Evolutionary conservation across 1,140 invertebrate genomes (phyloP), one percentile per base, ranked within the genome.

Genomic region (Panulirus ornatus): DNA sequence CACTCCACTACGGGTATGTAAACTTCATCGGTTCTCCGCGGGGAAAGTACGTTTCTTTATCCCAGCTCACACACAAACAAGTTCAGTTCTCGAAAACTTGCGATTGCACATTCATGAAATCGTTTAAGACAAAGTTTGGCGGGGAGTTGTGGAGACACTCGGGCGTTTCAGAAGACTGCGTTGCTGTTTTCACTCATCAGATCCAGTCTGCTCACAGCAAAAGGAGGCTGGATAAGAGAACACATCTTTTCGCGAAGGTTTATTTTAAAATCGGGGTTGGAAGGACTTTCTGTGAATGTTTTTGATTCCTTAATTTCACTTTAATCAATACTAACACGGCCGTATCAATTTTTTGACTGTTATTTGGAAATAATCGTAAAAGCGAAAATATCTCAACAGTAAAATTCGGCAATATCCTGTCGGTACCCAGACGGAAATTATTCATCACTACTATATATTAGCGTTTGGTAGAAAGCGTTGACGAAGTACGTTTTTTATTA

Each of bases 351-450:
- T 30, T 1, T 6, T 6, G 1, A 0, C n/a, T 66, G n/a, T 66
- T 66, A 27, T 66, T 27, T 5, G 0, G 5, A 27, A 66, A 66
- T 42, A 22, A 22, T 78, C 1, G 44, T 44, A 87, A 78, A 42
- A 87, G 73, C 85, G 73, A 90, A 90, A 83, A 83, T 90, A 75
- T 83, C 73, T 54, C 70, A 51, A 75, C 88, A 36, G 88, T 73
- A 38, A 84, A 83, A 84, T 71, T 76, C 30, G 70, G 79, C 88
- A 83, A 82, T 90, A 90, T 90, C 79, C 88, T 90, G 88, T 73
- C 81, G 51, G 88, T 83, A 83, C 88, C 78, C 88, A 90, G 88
- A 90, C 88, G 81, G 78, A 90, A 90, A 90, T 83, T 83, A 83
- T 90, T 90, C 63, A 63, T 54, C 84, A 54, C 42, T 27, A 83